phyloP scores from a whole-genome alignment of 2,797 vertebrate species.

The Cyprinodon diabolis region DNA sequence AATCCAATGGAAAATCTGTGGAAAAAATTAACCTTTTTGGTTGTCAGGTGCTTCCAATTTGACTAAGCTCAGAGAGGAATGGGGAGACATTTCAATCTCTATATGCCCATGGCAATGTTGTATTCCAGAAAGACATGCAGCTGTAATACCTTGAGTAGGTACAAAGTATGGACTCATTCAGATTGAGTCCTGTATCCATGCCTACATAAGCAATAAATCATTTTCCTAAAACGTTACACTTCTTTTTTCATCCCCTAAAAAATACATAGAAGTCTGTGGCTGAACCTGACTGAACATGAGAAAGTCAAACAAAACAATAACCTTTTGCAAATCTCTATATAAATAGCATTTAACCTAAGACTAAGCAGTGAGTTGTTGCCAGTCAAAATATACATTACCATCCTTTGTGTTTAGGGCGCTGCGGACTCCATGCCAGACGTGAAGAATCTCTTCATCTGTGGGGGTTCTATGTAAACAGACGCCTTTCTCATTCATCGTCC shows the following conservation, averaged over 20 bases:
- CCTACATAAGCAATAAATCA: background rate
- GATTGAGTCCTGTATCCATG: background rate
- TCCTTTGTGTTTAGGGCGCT: slow-evolving; percentile 76
- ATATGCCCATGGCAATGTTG: background rate
- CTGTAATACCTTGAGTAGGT: background rate
- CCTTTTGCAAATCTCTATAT: background rate
- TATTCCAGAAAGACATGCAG: background rate
- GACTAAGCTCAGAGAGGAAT: background rate
- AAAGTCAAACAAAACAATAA: background rate
- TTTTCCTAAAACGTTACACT: background rate
- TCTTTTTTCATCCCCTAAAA: background rate
- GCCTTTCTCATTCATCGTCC: slow-evolving; percentile 68
- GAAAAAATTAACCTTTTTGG: background rate
- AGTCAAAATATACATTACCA: slow-evolving; percentile 63
- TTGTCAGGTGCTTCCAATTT: background rate
- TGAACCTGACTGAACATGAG: background rate
- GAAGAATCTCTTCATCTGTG: slow-evolving; percentile 86
- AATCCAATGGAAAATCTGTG: background rate
- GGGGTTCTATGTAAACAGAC: slow-evolving; percentile 76
- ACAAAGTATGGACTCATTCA: background rate
- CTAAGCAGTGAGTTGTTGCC: background rate
- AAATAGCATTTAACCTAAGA: slow-evolving; percentile 7
- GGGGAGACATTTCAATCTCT: background rate
- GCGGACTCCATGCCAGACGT: slow-evolving; percentile 78
- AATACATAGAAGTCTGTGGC: background rate